Evolutionary conservation across 2,888 invertebrate genomes (phyloP).

Genomic region (Aquatica leii): DNA sequence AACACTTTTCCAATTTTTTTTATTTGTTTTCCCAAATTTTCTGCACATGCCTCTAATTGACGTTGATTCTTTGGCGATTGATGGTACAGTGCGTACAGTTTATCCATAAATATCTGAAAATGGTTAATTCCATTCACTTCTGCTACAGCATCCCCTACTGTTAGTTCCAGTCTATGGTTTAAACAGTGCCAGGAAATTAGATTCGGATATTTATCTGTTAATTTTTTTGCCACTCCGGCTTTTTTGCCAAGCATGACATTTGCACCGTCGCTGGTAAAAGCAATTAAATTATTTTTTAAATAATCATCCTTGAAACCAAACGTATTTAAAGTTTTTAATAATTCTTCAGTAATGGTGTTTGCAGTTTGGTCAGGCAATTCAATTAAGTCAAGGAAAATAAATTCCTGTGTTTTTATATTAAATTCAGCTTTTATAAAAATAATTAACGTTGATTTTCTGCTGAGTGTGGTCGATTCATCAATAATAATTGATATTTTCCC

Average conservation of each 20-base stretch:
- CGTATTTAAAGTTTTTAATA: not conserved
- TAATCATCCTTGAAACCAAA: not conserved
- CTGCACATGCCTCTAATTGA: not conserved
- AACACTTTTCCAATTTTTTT: not conserved
- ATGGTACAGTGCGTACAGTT: not conserved
- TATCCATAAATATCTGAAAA: slow-evolving; percentile 4
- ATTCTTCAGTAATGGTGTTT: not conserved
- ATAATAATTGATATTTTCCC: too few relatives aligned
- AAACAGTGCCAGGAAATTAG: not conserved
- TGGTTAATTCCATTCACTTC: not conserved
- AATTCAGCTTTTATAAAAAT: too few relatives aligned
- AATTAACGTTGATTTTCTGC: too few relatives aligned
- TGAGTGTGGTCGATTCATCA: too few relatives aligned
- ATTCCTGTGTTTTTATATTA: too few relatives aligned
- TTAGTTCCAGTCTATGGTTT: slow-evolving; percentile 5
- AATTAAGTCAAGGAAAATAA: too few relatives aligned
- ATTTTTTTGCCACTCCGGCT: not conserved
- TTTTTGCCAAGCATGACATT: not conserved
- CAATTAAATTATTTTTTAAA: not conserved
- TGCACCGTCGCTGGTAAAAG: not conserved
- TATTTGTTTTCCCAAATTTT: not conserved
- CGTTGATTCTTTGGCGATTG: not conserved
- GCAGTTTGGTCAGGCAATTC: not conserved
- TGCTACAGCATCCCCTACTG: not conserved
- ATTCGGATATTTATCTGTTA: not conserved